Conservation (phyloP, 2,888 invertebrate genomes). For the Leucophenga montana region DNA sequence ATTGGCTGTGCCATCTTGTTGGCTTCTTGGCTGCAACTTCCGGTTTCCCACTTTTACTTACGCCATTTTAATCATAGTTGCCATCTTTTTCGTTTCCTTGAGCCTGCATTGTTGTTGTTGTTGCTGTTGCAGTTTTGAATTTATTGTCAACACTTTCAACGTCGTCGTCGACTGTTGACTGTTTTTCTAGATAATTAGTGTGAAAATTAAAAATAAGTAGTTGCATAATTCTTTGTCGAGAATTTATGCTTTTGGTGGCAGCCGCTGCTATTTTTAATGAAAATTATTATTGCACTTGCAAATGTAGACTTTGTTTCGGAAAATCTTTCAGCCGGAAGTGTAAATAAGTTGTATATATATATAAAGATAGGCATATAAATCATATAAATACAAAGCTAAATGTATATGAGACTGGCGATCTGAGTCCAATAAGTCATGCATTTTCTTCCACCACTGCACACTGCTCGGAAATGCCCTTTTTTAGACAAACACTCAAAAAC, state of each 20-base stretch:
- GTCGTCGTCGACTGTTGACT: neutral
- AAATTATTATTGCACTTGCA: too few relatives aligned
- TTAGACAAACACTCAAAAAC: too few relatives aligned
- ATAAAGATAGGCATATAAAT: too few relatives aligned
- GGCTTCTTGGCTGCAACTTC: neutral
- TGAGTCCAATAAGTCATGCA: too few relatives aligned
- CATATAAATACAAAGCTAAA: too few relatives aligned
- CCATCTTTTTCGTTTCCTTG: neutral
- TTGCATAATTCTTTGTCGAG: constrained; percentile 34
- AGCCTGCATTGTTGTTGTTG: neutral
- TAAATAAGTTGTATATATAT: too few relatives aligned
- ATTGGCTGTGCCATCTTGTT: constrained; percentile 6
- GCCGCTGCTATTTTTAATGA: too few relatives aligned
- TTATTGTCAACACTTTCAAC: constrained; percentile 57
- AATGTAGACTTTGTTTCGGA: too few relatives aligned
- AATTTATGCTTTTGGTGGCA: constrained; percentile 10
- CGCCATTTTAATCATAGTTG: neutral
- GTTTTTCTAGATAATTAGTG: constrained; percentile 54
- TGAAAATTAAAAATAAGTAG: constrained; percentile 59
- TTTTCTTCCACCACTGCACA: too few relatives aligned
- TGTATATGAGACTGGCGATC: too few relatives aligned
- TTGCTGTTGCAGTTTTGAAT: neutral
- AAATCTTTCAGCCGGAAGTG: too few relatives aligned
- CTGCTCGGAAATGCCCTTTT: too few relatives aligned
- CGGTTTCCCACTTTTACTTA: neutral